Base-by-base conservation (phyloP, 1,140 invertebrate species). In the Lineus longissimus region DNA sequence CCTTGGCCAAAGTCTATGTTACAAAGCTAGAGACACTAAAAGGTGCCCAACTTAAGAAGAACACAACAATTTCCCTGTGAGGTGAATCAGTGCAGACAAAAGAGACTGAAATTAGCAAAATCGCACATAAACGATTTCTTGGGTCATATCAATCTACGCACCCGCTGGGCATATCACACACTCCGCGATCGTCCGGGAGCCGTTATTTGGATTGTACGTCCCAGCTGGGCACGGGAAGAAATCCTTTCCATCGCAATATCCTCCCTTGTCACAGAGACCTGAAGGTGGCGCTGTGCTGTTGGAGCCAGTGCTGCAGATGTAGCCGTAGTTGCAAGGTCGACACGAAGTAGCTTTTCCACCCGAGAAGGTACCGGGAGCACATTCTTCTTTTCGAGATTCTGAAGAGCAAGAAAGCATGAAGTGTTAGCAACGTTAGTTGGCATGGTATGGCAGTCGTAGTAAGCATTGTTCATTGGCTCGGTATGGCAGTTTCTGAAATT, bases 221-320 rank as follows among this genome's bases (percentile, higher is more conserved):
- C 77, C 77, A 15, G 74, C 62, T 6, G 68, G 68, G 70, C 77
- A 79, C 0, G 70, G 68, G 40, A 63, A 62, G 60, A 73, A 74
- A 25, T 66, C 63, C 56, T 73, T 70, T n/a, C 77, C 77, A 64
- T 79, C 75, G 68, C 77, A 79, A 69, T 70, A 78, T 2, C 73
- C 71, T 25, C 77, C 77, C 27, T 70, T 59, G 27, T 69, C 61
- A 66, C 77, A 79, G 2, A 68, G 45, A 13, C 66, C 69, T 30
- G 40, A 62, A 23, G 66, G 22, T 6, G 77, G 77, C 0, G 65
- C 25, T 9, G 70, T 67, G 15, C 61, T 70, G 15, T 70, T 72
- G 2, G 76, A 76, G 11, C 65, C 65, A 30, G 69, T 66, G 36
- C 68, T 61, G 64, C 77, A 79, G 15, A 62, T 62, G 64, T 70